Conservation (phyloP, 2,888 invertebrate species). For the Dichetophora obliterata region DNA sequence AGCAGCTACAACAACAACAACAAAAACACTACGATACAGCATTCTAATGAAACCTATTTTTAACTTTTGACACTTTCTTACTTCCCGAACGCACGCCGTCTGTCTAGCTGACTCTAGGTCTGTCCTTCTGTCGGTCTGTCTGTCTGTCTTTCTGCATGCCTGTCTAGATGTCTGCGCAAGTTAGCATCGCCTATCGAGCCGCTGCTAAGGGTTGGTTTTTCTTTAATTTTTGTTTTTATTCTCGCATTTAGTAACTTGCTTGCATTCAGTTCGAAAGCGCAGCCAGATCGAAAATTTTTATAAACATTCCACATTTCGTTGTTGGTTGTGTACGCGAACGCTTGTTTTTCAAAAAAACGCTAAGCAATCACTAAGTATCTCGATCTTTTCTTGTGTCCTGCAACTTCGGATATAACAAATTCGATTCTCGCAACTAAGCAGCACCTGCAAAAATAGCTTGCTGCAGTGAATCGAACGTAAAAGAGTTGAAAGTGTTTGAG, state of each 20-base stretch:
- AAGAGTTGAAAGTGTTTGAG: too few relatives aligned
- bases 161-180: conserved; percentile 50
- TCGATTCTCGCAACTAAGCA: conserved; percentile 2
- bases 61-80: conserved; percentile 52
- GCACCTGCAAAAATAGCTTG: conserved; percentile 11
- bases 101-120: too few relatives aligned
- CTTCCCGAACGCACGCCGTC: neutral
- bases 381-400: neutral
- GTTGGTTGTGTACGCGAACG: conserved; percentile 22
- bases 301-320: conserved; percentile 30
- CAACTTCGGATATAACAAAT: neutral
- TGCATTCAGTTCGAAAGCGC: conserved; percentile 21
- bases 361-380: neutral
- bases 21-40: neutral
- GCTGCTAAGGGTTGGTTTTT: conserved; percentile 25
- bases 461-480: neutral
- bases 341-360: neutral
- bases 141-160: conserved; percentile 40
- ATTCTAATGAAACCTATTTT: conserved; percentile 45
- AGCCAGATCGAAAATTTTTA: conserved; percentile 21
- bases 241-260: conserved; percentile 19
- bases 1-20: neutral
- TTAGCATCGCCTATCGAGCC: conserved; percentile 52
- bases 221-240: conserved; percentile 3
- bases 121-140: neutral